Conservation (phyloP, 2,888 invertebrate genomes). For the Dendrolimus houi region DNA sequence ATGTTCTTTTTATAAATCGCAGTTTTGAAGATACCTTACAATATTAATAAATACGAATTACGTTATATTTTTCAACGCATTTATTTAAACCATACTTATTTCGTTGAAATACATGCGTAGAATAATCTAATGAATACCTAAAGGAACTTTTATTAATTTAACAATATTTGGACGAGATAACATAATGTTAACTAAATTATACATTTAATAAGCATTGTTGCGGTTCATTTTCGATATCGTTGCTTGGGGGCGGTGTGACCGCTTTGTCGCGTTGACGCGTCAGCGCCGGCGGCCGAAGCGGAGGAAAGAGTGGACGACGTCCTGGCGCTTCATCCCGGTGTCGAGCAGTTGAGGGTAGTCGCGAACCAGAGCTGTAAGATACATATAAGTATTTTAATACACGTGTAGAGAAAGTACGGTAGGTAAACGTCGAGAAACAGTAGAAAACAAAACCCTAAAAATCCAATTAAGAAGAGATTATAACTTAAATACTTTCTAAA, state of each 20-base stretch:
- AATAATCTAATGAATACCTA: conserved; percentile 9
- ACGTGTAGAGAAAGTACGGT: too few relatives aligned
- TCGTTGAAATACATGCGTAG: neutral
- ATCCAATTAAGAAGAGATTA: too few relatives aligned
- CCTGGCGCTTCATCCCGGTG: conserved; percentile 88
- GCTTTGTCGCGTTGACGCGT: conserved; percentile 28
- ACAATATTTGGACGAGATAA: conserved; percentile 63
- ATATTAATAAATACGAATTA: conserved; percentile 3
- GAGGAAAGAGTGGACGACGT: conserved; percentile 93
- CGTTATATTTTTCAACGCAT: conserved; percentile 9
- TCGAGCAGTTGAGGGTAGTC: conserved; percentile 75
- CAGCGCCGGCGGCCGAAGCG: conserved; percentile 90
- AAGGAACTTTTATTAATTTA: conserved; percentile 41
- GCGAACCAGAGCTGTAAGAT: conserved; percentile 51
- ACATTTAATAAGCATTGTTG: conserved; percentile 14
- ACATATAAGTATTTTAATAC: too few relatives aligned
- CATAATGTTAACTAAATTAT: conserved; percentile 8
- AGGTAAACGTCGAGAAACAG: too few relatives aligned
- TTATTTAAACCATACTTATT: neutral
- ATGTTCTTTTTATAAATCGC: conserved; percentile 19
- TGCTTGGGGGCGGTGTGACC: conserved; percentile 15
- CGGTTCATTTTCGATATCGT: conserved; percentile 27
- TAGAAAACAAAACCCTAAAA: too few relatives aligned
- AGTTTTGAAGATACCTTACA: conserved; percentile 33
- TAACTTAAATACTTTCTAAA: too few relatives aligned